phyloP scores from a whole-genome alignment of 2,888 invertebrate species.

The Kuschelorhynchus macadamiae region DNA sequence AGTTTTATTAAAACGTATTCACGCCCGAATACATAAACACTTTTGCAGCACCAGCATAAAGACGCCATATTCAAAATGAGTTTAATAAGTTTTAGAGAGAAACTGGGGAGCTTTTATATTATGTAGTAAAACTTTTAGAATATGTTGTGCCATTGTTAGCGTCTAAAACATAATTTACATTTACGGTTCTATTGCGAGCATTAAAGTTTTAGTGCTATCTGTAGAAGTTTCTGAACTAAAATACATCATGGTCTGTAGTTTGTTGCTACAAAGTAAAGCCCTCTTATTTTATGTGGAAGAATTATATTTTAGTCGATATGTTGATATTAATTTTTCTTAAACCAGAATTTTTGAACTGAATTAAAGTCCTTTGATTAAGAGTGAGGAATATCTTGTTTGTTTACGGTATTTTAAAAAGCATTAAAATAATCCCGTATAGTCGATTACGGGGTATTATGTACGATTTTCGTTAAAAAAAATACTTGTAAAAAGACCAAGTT shows the following conservation, averaged over 20 bases:
- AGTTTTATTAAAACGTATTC: slow-evolving; percentile 43
- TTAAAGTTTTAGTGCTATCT: slow-evolving; percentile 34
- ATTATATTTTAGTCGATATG: no score
- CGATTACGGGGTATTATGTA: no score
- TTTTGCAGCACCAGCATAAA: slow-evolving; percentile 39
- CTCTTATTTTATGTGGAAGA: no score
- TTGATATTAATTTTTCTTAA: no score
- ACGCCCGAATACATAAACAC: slow-evolving; percentile 46
- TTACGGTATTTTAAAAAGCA: no score
- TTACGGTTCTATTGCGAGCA: slow-evolving; percentile 26
- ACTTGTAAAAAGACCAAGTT: no score
- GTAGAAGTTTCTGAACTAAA: slow-evolving; percentile 1
- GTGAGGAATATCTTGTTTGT: no score
- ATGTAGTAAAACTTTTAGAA: slow-evolving; percentile 32
- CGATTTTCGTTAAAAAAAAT: no score
- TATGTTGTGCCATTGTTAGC: slow-evolving; percentile 25
- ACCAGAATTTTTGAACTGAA: no score
- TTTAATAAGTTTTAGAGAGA: slow-evolving; percentile 44
- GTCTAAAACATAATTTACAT: slow-evolving; percentile 36
- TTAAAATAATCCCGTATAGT: no score
- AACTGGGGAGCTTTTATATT: slow-evolving; percentile 39
- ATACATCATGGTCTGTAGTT: neutral
- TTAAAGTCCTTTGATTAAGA: no score
- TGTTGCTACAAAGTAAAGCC: neutral
- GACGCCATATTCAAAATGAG: slow-evolving; percentile 39